Percentiles rank a stretch among this genome's conserved stretches.
Conservation (phyloP, 2,113 vertebrate species). For the Rhizomys pruinosus region DNA sequence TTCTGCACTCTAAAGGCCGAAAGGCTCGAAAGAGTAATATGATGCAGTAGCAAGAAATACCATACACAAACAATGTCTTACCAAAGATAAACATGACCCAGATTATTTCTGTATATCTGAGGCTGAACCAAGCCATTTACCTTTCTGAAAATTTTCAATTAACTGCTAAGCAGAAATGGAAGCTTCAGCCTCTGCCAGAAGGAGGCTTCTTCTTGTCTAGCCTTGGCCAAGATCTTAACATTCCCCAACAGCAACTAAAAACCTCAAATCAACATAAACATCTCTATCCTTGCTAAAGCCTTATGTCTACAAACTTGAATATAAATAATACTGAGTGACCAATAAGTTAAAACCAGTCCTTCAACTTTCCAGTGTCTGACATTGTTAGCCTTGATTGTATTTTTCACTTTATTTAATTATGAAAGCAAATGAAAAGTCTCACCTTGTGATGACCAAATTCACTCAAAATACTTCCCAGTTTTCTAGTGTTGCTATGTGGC, state of each 20-base stretch:
- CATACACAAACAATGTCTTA: conserved; percentile 11
- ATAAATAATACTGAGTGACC: background rate
- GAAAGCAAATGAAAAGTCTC: conserved; percentile 33
- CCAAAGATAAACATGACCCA: conserved; percentile 1
- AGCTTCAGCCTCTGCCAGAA: conserved; percentile 11
- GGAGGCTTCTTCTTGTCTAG: background rate
- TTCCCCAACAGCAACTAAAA: conserved; percentile 43
- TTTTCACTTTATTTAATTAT: background rate
- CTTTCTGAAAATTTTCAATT: conserved; percentile 49
- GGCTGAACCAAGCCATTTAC: background rate
- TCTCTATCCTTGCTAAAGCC: background rate
- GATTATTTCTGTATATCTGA: conserved; percentile 32
- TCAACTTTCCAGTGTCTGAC: background rate
- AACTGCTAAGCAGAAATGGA: conserved; percentile 27
- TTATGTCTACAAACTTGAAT: background rate
- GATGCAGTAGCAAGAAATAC: conserved; percentile 24
- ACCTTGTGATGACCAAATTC: conserved; percentile 96
- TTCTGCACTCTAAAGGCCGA: conserved; percentile 15
- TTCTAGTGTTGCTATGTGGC: conserved; percentile 90
- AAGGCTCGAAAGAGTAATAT: conserved; percentile 14
- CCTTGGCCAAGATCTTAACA: conserved; percentile 34
- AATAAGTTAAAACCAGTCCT: background rate
- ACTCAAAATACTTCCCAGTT: conserved; percentile 92
- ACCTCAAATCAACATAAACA: conserved; percentile 39
- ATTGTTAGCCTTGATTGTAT: background rate